phyloP scores from a whole-genome alignment of 2,888 invertebrate species.

The Chrysomela aeneicollis region DNA sequence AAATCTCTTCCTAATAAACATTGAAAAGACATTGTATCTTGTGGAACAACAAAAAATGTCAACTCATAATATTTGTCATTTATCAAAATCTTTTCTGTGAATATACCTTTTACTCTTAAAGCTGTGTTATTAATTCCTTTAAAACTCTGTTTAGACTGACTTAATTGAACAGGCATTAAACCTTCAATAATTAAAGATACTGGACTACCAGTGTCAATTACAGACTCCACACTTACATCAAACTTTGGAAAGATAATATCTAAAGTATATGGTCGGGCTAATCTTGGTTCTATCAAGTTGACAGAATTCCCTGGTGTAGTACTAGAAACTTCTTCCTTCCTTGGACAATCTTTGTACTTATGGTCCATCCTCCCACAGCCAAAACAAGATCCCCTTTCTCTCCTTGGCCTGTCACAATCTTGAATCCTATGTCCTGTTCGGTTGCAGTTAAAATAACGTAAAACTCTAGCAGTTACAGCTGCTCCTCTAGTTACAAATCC shows the following conservation, averaged over 20 bases:
- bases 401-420: conserved; percentile 23
- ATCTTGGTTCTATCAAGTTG: too few species aligned
- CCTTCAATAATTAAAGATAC: too few species aligned
- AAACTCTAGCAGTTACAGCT: neutral
- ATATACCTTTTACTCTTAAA: too few species aligned
- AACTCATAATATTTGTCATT: neutral
- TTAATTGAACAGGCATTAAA: too few species aligned
- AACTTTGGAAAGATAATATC: too few species aligned
- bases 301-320: neutral
- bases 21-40: conserved; percentile 5
- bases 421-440: conserved; percentile 18
- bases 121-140: too few species aligned
- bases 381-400: conserved; percentile 31
- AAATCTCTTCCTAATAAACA: conserved; percentile 18
- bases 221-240: too few species aligned
- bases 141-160: too few species aligned
- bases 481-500: neutral
- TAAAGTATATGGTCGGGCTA: too few species aligned
- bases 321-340: too few species aligned
- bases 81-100: too few species aligned
- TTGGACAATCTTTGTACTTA: conserved; percentile 25
- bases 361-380: conserved; percentile 53
- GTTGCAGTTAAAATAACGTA: conserved; percentile 21
- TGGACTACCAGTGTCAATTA: too few species aligned
- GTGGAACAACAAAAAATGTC: conserved; percentile 1